Evolutionary conservation across 1,140 invertebrate species (phyloP).

Genomic region (Apis laboriosa): DNA sequence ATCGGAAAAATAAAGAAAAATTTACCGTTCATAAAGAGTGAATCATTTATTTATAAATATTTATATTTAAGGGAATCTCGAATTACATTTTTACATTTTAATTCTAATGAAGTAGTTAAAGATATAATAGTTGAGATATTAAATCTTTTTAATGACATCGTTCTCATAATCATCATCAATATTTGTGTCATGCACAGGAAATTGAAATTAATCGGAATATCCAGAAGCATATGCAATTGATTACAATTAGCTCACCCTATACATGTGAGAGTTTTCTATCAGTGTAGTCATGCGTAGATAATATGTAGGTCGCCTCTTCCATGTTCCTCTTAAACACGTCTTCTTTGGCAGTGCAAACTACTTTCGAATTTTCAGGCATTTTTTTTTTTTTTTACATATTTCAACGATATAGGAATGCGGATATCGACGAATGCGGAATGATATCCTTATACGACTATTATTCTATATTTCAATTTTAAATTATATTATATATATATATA

Average conservation of each 20-base stretch:
- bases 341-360: not conserved
- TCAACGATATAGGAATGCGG: not conserved
- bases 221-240: slow-evolving; percentile 10
- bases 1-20: too few relatives aligned
- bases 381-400: not conserved
- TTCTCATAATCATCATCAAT: not conserved
- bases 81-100: too few relatives aligned
- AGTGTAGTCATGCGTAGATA: slow-evolving; percentile 26
- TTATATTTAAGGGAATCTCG: too few relatives aligned
- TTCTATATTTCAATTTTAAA: not conserved
- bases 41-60: too few relatives aligned
- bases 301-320: slow-evolving; percentile 45
- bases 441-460: not conserved
- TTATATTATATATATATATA: not conserved
- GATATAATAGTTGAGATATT: too few relatives aligned
- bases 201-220: slow-evolving; percentile 34
- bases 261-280: slow-evolving; percentile 37
- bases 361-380: slow-evolving; percentile 17
- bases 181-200: slow-evolving; percentile 22
- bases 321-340: not conserved
- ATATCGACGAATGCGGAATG: not conserved
- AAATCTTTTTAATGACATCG: not conserved
- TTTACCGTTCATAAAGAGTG: too few relatives aligned
- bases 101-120: too few relatives aligned
- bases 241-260: slow-evolving; percentile 46